phyloP scores from a whole-genome alignment of 1,140 invertebrate species.

The Dinothrombium tinctorium region DNA sequence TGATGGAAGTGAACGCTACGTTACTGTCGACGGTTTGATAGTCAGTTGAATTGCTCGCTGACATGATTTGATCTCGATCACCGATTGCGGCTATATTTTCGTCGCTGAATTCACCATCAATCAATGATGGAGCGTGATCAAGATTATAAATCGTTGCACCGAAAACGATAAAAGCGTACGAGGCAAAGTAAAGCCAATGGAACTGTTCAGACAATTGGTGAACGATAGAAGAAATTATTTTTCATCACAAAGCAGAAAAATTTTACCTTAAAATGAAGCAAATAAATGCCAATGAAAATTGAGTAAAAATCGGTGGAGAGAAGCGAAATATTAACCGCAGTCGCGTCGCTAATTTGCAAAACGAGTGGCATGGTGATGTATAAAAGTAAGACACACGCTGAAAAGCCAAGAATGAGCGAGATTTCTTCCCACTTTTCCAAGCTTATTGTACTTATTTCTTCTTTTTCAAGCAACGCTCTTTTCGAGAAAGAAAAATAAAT shows the following conservation, averaged over 20 bases:
- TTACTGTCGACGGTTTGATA: too few relatives aligned
- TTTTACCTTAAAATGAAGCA: constrained; percentile 55
- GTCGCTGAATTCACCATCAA: too few relatives aligned
- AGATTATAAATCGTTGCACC: constrained; percentile 49
- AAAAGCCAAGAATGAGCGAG: constrained; percentile 32
- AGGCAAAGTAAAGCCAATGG: constrained; percentile 50
- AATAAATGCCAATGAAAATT: constrained; percentile 46
- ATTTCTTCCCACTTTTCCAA: constrained; percentile 18
- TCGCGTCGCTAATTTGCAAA: constrained; percentile 48
- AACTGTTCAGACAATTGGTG: constrained; percentile 29
- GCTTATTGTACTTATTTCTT: constrained; percentile 19
- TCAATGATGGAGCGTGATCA: constrained; percentile 26
- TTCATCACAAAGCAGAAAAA: neutral
- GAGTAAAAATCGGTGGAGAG: constrained; percentile 65
- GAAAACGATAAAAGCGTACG: constrained; percentile 43
- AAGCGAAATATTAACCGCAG: constrained; percentile 53
- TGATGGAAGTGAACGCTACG: too few relatives aligned
- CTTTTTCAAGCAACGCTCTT: constrained; percentile 29
- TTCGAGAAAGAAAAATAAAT: constrained; percentile 11
- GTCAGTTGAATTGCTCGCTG: too few relatives aligned
- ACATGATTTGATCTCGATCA: too few relatives aligned
- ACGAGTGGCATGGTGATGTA: constrained; percentile 50
- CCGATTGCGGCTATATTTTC: too few relatives aligned
- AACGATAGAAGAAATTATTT: neutral
- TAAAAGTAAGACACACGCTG: constrained; percentile 41